phyloP scores from a whole-genome alignment of 2,797 vertebrate genomes.

The Ctenochaetus hawaiiensis region DNA sequence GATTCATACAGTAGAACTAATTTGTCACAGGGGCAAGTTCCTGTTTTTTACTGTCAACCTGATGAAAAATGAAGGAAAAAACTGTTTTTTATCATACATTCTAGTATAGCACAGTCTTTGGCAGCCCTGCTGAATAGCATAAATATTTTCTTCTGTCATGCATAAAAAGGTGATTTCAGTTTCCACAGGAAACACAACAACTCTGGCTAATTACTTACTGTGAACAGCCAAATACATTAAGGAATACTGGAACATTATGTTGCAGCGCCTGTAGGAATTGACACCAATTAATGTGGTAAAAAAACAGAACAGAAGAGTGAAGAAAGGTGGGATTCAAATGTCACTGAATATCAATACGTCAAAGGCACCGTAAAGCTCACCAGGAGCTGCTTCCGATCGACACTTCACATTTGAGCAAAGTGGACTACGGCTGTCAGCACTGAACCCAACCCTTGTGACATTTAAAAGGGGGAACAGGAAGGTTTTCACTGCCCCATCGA shows the following conservation, averaged over 20 bases:
- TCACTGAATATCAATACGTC: conserved; percentile 67
- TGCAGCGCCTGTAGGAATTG: conserved; percentile 16
- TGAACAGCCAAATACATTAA: conserved; percentile 25
- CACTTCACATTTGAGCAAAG: conserved; percentile 60
- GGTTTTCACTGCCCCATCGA: conserved; percentile 21
- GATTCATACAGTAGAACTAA: conserved; percentile 64
- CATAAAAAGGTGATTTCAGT: conserved; percentile 20
- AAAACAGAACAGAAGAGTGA: conserved; percentile 5
- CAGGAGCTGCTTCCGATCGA: conserved; percentile 40
- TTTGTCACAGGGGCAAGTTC: conserved; percentile 57
- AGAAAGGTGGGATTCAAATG: conserved; percentile 68
- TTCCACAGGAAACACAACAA: conserved; percentile 22
- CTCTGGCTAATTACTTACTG: conserved; percentile 30
- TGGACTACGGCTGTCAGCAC: conserved; percentile 36
- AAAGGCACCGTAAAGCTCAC: conserved; percentile 22
- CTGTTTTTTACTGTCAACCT: conserved; percentile 56
- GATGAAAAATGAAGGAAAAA: conserved; percentile 29
- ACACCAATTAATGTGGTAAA: conserved; percentile 8
- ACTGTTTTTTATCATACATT: conserved; percentile 42
- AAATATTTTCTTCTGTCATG: conserved; percentile 31
- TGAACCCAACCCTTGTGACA: conserved; percentile 58
- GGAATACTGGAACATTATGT: conserved; percentile 8
- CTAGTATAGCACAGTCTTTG: conserved; percentile 6
- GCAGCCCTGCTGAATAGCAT: conserved; percentile 41
- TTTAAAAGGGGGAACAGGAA: conserved; percentile 60